These are phyloP conservation scores for Bathynomus jamesi DNA, from an alignment of 1,140 invertebrate species.

Conservation along the genomic window DNA sequence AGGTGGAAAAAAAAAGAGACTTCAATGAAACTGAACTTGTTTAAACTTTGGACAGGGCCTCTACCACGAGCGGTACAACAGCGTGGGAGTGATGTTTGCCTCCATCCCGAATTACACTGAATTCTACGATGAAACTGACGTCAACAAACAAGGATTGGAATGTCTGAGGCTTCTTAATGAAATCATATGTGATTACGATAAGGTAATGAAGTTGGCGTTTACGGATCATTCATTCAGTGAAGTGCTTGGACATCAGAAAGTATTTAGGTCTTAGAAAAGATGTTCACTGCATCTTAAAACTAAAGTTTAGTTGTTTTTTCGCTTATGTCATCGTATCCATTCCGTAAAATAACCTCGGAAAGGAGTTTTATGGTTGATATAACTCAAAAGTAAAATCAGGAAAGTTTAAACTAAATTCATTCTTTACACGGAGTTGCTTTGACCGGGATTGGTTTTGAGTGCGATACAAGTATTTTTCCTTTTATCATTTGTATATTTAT, in stretches of 20 bases:
- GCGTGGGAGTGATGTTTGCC: constrained; percentile 95
- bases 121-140: constrained; percentile 95
- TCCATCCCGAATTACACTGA: constrained; percentile 98
- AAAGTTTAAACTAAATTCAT: too few relatives aligned
- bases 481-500: too few relatives aligned
- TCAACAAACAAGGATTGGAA: constrained; percentile 92
- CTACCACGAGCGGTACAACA: constrained; percentile 88
- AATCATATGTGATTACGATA: constrained; percentile 98
- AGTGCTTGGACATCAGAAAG: too few relatives aligned
- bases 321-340: not conserved
- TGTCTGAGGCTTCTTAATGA: constrained; percentile 91
- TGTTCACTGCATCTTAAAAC: not conserved
- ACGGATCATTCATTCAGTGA: not conserved
- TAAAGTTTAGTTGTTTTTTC: not conserved
- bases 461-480: too few relatives aligned
- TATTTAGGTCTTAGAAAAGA: not conserved
- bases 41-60: too few relatives aligned
- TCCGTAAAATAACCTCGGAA: too few relatives aligned
- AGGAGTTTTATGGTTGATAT: too few relatives aligned
- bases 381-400: too few relatives aligned
- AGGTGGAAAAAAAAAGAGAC: too few relatives aligned
- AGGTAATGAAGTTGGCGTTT: constrained; percentile 53
- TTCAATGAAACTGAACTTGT: too few relatives aligned
- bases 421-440: too few relatives aligned
- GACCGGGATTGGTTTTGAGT: too few relatives aligned